phyloP scores from a whole-genome alignment of 2,113 vertebrate genomes.

The Bufo gargarizans region DNA sequence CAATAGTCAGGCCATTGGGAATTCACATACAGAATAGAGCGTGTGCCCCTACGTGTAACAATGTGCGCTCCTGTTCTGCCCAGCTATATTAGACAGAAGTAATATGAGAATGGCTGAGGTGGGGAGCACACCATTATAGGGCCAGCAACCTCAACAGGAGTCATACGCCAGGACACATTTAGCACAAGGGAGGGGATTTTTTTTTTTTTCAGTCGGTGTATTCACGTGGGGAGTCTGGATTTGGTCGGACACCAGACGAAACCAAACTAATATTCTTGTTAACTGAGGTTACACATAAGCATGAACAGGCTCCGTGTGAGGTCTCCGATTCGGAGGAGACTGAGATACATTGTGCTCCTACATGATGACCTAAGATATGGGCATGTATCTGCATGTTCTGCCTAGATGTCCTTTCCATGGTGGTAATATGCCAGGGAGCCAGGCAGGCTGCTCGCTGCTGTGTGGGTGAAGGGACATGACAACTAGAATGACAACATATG shows the following conservation, averaged over 20 bases:
- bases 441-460: too few relatives aligned
- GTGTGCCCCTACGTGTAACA: slow-evolving; percentile 14
- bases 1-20: slow-evolving; percentile 34
- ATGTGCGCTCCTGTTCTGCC: slow-evolving; percentile 37
- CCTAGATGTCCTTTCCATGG: too few relatives aligned
- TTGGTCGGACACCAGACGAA: slow-evolving; percentile 22
- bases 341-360: neutral
- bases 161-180: slow-evolving; percentile 1
- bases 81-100: neutral
- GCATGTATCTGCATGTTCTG: neutral
- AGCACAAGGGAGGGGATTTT: neutral
- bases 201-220: neutral
- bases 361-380: neutral
- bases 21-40: slow-evolving; percentile 36
- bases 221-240: slow-evolving; percentile 26
- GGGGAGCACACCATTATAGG: neutral
- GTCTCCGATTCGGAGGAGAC: neutral
- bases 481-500: too few relatives aligned
- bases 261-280: slow-evolving; percentile 29
- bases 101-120: slow-evolving; percentile 33
- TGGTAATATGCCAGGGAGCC: too few relatives aligned
- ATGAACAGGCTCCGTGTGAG: slow-evolving; percentile 6
- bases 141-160: slow-evolving; percentile 6
- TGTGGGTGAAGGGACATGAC: too few relatives aligned
- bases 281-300: slow-evolving; percentile 24